These are phyloP conservation scores for Pinna nobilis DNA, from an alignment of 1,140 invertebrate species.

Conservation along the genomic window DNA sequence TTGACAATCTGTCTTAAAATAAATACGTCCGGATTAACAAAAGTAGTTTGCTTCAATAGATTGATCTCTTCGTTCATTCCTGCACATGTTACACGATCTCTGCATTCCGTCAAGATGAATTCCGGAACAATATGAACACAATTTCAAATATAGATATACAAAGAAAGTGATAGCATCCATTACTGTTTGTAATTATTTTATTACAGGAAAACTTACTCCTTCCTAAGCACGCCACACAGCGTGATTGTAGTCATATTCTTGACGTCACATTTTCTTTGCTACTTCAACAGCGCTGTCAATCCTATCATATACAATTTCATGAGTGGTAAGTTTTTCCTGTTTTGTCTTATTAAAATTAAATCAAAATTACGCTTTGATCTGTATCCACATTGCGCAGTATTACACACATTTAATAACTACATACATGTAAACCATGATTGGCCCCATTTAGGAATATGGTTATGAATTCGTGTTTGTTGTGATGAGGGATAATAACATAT, in stretches of 20 bases:
- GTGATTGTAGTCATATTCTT: slow-evolving; percentile 15
- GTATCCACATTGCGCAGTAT: too few species aligned
- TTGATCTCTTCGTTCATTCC: not conserved
- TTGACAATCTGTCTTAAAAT: too few species aligned
- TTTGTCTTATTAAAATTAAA: too few species aligned
- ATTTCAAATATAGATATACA: not conserved
- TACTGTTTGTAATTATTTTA: not conserved
- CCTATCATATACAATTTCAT: slow-evolving; percentile 96
- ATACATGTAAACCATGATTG: too few species aligned
- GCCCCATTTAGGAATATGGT: too few species aligned
- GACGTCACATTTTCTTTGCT: slow-evolving; percentile 74
- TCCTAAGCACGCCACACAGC: not conserved
- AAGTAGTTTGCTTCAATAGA: not conserved
- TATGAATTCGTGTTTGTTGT: too few species aligned
- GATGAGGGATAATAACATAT: too few species aligned
- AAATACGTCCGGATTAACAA: not conserved
- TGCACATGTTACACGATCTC: not conserved
- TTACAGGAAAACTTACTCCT: slow-evolving; percentile 18
- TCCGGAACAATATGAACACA: not conserved
- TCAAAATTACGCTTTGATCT: too few species aligned
- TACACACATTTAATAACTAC: too few species aligned
- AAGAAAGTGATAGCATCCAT: not conserved
- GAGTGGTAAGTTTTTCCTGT: slow-evolving; percentile 90
- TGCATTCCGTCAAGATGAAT: not conserved
- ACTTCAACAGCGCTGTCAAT: slow-evolving; percentile 92